Percentiles rank a stretch among this genome's conserved stretches.
Evolutionary conservation across 2,888 invertebrate species (phyloP).

Genomic region (Macropis europaea): DNA sequence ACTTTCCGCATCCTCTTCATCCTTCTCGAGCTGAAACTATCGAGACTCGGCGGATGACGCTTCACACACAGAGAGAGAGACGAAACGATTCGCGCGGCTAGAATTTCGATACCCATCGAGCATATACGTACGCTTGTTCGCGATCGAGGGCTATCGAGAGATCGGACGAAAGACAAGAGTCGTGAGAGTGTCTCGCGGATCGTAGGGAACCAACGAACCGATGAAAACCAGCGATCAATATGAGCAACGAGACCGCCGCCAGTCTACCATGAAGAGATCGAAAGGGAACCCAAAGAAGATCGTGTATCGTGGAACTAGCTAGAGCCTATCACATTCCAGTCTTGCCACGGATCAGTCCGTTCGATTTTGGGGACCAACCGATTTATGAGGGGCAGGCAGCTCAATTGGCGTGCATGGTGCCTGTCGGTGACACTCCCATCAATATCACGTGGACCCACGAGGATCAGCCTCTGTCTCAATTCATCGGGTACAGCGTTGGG

Average conservation of each 20-base stretch:
- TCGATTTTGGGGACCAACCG: slow-evolving; percentile 88
- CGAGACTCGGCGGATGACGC: not conserved
- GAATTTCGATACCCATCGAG: not conserved
- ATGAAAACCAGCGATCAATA: slow-evolving; percentile 21
- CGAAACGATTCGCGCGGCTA: slow-evolving; percentile 12
- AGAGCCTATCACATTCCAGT: slow-evolving; percentile 83
- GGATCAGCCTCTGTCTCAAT: slow-evolving; percentile 77
- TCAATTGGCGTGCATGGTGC: slow-evolving; percentile 86
- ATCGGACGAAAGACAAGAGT: slow-evolving; percentile 26
- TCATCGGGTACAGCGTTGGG: slow-evolving; percentile 75
- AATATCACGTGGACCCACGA: slow-evolving; percentile 82
- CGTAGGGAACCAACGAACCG: slow-evolving; percentile 1
- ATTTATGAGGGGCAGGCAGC: slow-evolving; percentile 90
- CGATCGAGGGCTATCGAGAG: slow-evolving; percentile 25
- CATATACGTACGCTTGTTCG: not conserved
- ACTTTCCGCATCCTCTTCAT: not conserved
- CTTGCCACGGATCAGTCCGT: slow-evolving; percentile 89
- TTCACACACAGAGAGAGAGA: not conserved
- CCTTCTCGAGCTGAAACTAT: not conserved
- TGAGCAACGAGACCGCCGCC: slow-evolving; percentile 17
- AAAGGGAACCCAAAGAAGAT: not conserved
- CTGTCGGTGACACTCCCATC: slow-evolving; percentile 83
- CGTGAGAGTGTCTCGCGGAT: slow-evolving; percentile 21
- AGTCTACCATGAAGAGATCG: slow-evolving; percentile 4
- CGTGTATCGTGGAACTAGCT: slow-evolving; percentile 34